These are phyloP conservation scores for Rattus rattus DNA, from an alignment of 2,113 vertebrate species.

Conservation along the genomic window DNA sequence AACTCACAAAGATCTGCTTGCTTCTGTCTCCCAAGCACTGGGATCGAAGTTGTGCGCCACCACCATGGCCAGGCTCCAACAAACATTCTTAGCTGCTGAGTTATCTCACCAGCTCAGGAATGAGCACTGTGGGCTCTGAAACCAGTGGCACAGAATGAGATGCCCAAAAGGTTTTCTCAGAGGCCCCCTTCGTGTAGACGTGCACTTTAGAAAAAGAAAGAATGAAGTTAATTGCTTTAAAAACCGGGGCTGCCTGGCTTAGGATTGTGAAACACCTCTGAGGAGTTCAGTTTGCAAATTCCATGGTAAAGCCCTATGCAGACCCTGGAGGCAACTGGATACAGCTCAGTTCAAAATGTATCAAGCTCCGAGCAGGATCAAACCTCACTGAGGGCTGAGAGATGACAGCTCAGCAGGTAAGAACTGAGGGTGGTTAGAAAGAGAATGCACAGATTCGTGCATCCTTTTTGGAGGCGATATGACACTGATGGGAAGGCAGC, in stretches of 20 bases:
- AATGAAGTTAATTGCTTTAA: not conserved
- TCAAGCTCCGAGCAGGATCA: fast-evolving
- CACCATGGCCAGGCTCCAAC: no score
- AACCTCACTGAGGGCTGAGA: not conserved
- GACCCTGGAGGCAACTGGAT: not conserved
- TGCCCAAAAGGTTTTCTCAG: not conserved
- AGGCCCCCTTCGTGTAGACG: not conserved
- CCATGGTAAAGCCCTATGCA: fast-evolving
- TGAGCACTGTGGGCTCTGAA: not conserved
- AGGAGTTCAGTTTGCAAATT: not conserved
- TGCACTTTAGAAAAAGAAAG: not conserved
- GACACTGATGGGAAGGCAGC: not conserved
- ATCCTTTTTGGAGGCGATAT: not conserved
- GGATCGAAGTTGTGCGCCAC: not conserved
- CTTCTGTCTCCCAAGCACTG: not conserved
- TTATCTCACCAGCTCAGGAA: not conserved
- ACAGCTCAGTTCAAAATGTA: not conserved
- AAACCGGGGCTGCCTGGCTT: not conserved
- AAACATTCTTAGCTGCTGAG: not conserved
- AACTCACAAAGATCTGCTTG: not conserved
- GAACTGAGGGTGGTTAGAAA: not conserved
- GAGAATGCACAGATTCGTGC: not conserved
- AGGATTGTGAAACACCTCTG: not conserved
- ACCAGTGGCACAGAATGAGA: not conserved
- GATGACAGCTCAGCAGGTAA: not conserved